A percentile compares a stretch with the other conserved stretches of the same genome.
phyloP scores from a whole-genome alignment of 1,140 invertebrate genomes.

The Drosophila pachea region DNA sequence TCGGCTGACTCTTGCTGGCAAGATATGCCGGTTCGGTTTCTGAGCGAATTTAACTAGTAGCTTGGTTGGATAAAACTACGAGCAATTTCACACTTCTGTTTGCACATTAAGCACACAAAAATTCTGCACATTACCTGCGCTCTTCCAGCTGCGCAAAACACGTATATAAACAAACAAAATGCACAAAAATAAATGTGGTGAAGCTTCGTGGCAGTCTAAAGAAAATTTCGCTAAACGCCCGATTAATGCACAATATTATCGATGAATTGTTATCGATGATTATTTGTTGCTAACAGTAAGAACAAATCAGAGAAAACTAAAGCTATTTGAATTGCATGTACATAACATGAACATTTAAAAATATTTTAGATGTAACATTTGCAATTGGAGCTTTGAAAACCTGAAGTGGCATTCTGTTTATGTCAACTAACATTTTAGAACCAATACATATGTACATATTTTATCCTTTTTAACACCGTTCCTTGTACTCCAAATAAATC shows the following conservation, averaged over 20 bases:
- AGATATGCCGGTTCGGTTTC: slow-evolving; percentile 40
- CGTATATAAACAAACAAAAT: slow-evolving; percentile 32
- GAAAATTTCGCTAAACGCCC: slow-evolving; percentile 39
- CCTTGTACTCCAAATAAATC: no score
- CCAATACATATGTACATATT: no score
- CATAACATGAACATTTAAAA: no score
- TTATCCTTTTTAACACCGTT: no score
- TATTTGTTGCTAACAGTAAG: neutral
- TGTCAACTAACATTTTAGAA: no score
- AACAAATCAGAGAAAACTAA: no score
- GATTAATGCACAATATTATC: slow-evolving; percentile 18
- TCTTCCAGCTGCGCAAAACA: slow-evolving; percentile 4
- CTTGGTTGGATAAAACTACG: slow-evolving; percentile 24
- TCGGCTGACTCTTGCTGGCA: slow-evolving; percentile 2
- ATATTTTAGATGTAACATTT: no score
- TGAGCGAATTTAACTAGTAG: slow-evolving; percentile 16
- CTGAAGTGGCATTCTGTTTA: no score
- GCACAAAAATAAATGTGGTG: slow-evolving; percentile 31
- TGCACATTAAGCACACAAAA: slow-evolving; percentile 16
- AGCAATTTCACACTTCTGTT: slow-evolving; percentile 18
- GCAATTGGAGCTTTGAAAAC: no score
- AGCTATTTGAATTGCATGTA: no score
- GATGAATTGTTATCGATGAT: slow-evolving; percentile 12
- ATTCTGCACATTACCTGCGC: slow-evolving; percentile 34
- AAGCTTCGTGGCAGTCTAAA: slow-evolving; percentile 43